Evolutionary conservation across 2,888 invertebrate species (phyloP).

Genomic region (Hydrotaea diabolus): DNA sequence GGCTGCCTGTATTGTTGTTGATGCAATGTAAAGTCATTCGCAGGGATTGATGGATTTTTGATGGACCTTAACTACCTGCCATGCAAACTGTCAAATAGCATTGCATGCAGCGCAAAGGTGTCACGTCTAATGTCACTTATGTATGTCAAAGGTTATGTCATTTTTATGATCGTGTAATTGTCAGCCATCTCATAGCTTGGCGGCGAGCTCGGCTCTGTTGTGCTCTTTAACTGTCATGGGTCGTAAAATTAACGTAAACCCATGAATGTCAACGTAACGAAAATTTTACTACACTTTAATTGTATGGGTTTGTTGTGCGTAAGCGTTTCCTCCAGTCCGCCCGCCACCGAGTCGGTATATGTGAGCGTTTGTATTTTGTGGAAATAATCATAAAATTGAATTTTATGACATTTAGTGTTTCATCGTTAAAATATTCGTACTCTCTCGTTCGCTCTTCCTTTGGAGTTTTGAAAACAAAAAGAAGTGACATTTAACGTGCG

Average conservation of each 20-base stretch:
- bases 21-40: slow-evolving; percentile 38
- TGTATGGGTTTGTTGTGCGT: slow-evolving; percentile 68
- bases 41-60: slow-evolving; percentile 37
- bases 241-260: slow-evolving; percentile 59
- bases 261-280: slow-evolving; percentile 59
- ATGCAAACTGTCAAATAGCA: not conserved
- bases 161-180: slow-evolving; percentile 48
- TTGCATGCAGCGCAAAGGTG: slow-evolving; percentile 28
- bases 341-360: not conserved
- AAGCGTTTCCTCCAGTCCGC: not conserved
- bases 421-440: slow-evolving; percentile 18
- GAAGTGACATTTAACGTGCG: slow-evolving; percentile 60
- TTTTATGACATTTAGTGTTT: slow-evolving; percentile 66
- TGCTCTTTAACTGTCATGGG: slow-evolving; percentile 43
- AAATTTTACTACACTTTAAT: slow-evolving; percentile 76
- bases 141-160: slow-evolving; percentile 70
- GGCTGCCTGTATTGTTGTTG: too few species aligned
- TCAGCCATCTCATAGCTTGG: not conserved
- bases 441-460: not conserved
- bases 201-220: not conserved
- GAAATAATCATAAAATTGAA: slow-evolving; percentile 68
- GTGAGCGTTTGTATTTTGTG: slow-evolving; percentile 48
- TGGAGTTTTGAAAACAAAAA: not conserved
- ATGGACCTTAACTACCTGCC: slow-evolving; percentile 46
- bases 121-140: slow-evolving; percentile 19